phyloP scores from a whole-genome alignment of 2,797 vertebrate genomes.

The Distichodus sexfasciatus region DNA sequence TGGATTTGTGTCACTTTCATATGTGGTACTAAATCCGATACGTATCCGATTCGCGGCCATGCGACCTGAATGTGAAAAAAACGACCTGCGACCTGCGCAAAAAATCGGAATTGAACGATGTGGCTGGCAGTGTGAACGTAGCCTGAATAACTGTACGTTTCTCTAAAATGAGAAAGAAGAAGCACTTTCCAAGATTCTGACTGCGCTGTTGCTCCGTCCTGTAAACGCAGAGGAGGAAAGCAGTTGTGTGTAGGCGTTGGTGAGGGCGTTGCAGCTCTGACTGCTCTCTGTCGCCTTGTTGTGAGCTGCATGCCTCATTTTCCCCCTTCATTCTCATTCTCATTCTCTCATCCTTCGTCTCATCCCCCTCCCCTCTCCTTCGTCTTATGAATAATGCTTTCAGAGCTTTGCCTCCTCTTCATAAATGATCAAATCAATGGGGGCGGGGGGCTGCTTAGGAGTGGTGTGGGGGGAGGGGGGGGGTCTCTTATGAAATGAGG shows the following conservation, averaged over 20 bases:
- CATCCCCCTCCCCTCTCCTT: neutral
- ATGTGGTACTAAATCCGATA: too few species aligned
- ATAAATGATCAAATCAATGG: conserved; percentile 23
- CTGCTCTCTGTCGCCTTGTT: neutral
- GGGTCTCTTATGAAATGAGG: neutral
- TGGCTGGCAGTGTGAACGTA: too few species aligned
- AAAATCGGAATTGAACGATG: too few species aligned
- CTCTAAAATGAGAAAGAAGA: neutral
- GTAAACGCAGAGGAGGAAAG: conserved; percentile 13
- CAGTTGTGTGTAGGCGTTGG: too few species aligned
- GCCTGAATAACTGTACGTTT: too few species aligned
- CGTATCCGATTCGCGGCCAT: too few species aligned
- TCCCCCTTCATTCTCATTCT: neutral
- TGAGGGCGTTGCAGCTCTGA: conserved; percentile 2
- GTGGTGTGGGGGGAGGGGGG: too few species aligned
- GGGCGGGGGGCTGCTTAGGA: too few species aligned
- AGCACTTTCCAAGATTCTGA: conserved; percentile 2
- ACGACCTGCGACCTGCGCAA: too few species aligned
- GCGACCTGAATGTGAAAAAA: too few species aligned
- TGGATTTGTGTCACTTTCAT: too few species aligned
- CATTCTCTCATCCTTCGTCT: neutral
- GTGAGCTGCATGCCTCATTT: neutral
- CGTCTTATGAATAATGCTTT: conserved; percentile 16
- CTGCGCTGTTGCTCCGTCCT: neutral
- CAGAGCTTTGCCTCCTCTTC: conserved; percentile 10